Base-by-base conservation (phyloP, 2,797 vertebrate genomes). In the Neoniphon sammara region DNA sequence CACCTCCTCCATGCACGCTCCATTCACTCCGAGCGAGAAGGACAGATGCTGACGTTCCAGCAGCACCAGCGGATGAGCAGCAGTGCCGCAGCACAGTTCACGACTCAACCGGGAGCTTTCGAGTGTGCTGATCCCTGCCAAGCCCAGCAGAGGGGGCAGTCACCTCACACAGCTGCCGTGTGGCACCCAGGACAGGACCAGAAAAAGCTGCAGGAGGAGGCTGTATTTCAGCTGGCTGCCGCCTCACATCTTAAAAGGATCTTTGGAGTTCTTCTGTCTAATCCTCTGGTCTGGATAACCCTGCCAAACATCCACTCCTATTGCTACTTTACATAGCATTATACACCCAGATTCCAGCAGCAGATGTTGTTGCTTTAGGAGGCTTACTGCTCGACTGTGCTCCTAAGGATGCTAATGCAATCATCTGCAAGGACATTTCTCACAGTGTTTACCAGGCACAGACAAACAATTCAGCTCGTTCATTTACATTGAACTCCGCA, bases 71-170 rank as follows among this genome's bases (percentile, higher is more conserved):
- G 25, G 75, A 23, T 5, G 11, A 42, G 42, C 46, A 39, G 61
- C 47, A 46, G 44, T 11, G 14, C 44, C 39, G 39, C 39, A 55
- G 54, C 69, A 18, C 12, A 59, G 72, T 67, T 68, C 72, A 58
- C 23, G 4, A 5, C 11, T 78, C 64, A 56, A 64, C n/a, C 56
- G 62, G 27, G 57, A 81, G 34, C 23, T 62, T 34, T 52, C 17
- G 4, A 55, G 53, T 39, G 82, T 83, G 90, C 59, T 67, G 84
- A 34, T 86, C 74, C 81, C 69, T 7, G 42, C 64, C 15, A 63
- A 68, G 85, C 15, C 91, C 91, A 91, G 88, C 82, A 93, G 91
- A 87, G 91, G 91, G 91, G 74, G 91, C 89, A 85, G 83, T 88
- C 80, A 42, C 72, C 88, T 87, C 80, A 83, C 82, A 25, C 84